Evolutionary conservation across 2,797 vertebrate genomes (phyloP), one percentile per base, ranked within the genome.

Genomic region (Cryptoblepharus egeriae): DNA sequence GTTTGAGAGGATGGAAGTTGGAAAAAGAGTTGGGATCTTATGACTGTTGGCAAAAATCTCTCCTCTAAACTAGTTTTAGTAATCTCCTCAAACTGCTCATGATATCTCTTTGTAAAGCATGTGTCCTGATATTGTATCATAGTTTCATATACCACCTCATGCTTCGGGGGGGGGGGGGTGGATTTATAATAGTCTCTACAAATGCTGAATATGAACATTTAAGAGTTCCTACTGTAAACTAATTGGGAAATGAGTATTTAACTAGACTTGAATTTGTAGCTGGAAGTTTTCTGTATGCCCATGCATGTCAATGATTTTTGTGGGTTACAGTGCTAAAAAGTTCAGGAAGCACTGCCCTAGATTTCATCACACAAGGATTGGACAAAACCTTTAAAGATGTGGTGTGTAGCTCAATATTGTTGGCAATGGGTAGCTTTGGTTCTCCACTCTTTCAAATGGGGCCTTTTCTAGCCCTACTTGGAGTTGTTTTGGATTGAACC

Each of bases 121-220:
- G 71, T 87, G 49, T 26, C 58, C 72, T 30, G 35, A 81, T 32
- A 55, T 24, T 28, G 39, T 28, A 4, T 30, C 4, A 42, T 58
- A 37, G 30, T 72, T 49, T 67, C n/a, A n/a, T 64, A 65, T 65
- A 72, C 45, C 11, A 77, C 39, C 18, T 20, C 63, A 11, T 42
- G 13, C 87, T 63, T 74, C 65, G 26, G 63, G 45, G 45, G 45
- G 2, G 86, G 78, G 26, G 87, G 71, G 20, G 45, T 65, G 2
- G 13, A 10, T 79, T 80, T 85, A 28, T 35, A 64, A 28, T 24
- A 9, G 16, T 55, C 20, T 55, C 70, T 22, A 52, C 18, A 57
- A 16, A 71, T 67, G 76, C 71, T 82, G 75, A 79, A 61, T 35
- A 75, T 11, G 35, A 67, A 77, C 87, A 87, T 26, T 57, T 73